Evolutionary conservation across 2,888 invertebrate species (phyloP).

Genomic region (Agrochola litura): DNA sequence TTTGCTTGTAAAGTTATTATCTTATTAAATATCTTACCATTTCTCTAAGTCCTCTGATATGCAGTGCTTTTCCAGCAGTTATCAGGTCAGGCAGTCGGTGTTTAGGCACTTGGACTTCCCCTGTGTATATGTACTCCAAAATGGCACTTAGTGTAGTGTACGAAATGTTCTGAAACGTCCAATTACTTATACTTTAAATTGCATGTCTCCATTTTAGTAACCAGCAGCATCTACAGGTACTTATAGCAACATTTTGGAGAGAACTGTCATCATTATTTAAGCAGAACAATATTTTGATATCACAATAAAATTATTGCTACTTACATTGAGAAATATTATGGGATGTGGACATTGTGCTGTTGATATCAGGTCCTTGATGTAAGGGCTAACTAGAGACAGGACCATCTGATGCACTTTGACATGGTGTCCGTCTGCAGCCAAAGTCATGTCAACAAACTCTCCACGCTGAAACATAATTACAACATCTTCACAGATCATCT

Average conservation of each 20-base stretch:
- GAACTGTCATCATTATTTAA: background rate
- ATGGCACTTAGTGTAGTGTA: conserved; percentile 80
- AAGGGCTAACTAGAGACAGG: conserved; percentile 85
- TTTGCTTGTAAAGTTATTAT: background rate
- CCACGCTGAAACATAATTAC: conserved; percentile 76
- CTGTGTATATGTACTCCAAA: conserved; percentile 86
- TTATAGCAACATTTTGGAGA: background rate
- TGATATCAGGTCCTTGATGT: conserved; percentile 83
- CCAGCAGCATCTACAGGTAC: background rate
- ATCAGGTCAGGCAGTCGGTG: conserved; percentile 80
- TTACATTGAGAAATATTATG: conserved; percentile 86
- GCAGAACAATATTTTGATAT: background rate
- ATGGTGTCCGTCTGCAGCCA: conserved; percentile 86
- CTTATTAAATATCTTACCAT: conserved; percentile 73
- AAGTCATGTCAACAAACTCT: conserved; percentile 88
- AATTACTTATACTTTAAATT: background rate
- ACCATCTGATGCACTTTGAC: conserved; percentile 87
- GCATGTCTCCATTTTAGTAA: background rate
- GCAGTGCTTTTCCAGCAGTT: conserved; percentile 82
- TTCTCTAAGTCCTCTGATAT: conserved; percentile 84
- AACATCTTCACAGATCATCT: background rate
- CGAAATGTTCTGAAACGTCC: conserved; percentile 83
- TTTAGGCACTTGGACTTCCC: conserved; percentile 80
- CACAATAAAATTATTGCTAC: conserved; percentile 55
- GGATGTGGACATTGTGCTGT: conserved; percentile 84